Base-by-base conservation (phyloP, 2,797 vertebrate species). In the Mycteria americana region DNA sequence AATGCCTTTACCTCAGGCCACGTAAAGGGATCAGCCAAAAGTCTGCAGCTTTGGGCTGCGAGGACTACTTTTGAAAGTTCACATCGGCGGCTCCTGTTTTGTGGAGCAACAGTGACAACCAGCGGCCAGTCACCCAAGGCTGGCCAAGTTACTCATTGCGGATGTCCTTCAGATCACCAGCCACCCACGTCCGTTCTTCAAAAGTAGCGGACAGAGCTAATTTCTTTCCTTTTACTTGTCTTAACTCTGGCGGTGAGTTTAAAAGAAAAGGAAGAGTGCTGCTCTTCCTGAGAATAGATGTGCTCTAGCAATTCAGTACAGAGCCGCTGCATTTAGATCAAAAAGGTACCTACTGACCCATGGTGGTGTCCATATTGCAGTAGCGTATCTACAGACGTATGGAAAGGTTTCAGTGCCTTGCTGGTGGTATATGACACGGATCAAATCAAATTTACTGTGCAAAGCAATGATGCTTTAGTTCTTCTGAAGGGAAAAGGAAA, bases 101-200 rank as follows among this genome's bases (percentile, higher is more conserved):
- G 68, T 97, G 96, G 94, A 97, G 92, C 98, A 98, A 98, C 97
- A 98, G 98, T 98, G 98, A 98, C 98, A 98, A 98, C 97, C 97
- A 98, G 98, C 41, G 97, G 98, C 93, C 68, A 68, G 23, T 92
- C 59, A 22, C 45, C 88, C 73, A 13, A 92, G 70, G 11, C 2
- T 81, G 65, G 46, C 33, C 22, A 43, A 73, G 45, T 39, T 53
- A 25, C 15, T 87, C 59, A 33, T 27, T 50, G 31, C 12, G 56
- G 11, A 18, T 33, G 76, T 79, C 53, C 45, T 24, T 28, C 27
- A 46, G 45, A 54, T 30, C 68, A 50, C 24, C 23, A 76, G 68
- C 18, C 24, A 21, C 41, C 8, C 57, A 7, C 27, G 5, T 16
- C 45, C 46, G 1, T 39, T 39, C 74, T 60, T 82, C 70, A 57